These are phyloP conservation scores for Eilema caniola DNA, from an alignment of 2,888 invertebrate genomes.

Conservation along the genomic window DNA sequence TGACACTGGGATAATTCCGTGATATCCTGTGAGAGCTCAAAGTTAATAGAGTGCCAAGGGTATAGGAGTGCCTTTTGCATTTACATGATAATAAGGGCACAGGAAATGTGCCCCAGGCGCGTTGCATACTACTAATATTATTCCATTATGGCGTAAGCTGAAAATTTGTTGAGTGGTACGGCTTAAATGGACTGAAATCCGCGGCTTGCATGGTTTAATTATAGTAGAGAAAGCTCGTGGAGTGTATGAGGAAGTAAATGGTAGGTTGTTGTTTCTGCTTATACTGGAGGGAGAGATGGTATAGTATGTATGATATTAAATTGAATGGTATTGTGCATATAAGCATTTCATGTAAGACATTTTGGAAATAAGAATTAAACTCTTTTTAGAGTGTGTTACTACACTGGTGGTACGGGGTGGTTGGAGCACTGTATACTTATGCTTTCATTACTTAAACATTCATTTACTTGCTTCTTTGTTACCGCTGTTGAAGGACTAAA, in stretches of 20 bases:
- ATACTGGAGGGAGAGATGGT: too few species aligned
- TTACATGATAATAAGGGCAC: conserved; percentile 24
- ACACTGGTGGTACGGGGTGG: too few species aligned
- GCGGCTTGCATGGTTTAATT: not conserved
- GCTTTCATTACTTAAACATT: too few species aligned
- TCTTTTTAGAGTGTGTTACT: too few species aligned
- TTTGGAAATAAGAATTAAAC: too few species aligned
- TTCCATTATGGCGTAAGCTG: not conserved
- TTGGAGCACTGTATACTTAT: too few species aligned
- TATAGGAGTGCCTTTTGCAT: conserved; percentile 17
- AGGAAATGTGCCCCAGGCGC: conserved; percentile 10
- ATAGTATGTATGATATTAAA: too few species aligned
- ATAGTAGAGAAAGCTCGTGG: not conserved
- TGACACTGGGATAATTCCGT: conserved; percentile 14
- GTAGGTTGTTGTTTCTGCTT: too few species aligned
- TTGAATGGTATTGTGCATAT: too few species aligned
- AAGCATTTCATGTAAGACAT: too few species aligned
- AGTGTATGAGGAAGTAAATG: not conserved
- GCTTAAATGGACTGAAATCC: not conserved
- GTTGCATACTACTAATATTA: conserved; percentile 16
- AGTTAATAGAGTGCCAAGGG: conserved; percentile 20
- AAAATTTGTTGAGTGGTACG: not conserved
- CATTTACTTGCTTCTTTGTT: too few species aligned
- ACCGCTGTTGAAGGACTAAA: too few species aligned
- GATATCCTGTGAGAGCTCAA: conserved; percentile 6